Evolutionary conservation across 2,888 invertebrate genomes (phyloP), one percentile per base, ranked within the genome.

Genomic region (Chouioia cunea): DNA sequence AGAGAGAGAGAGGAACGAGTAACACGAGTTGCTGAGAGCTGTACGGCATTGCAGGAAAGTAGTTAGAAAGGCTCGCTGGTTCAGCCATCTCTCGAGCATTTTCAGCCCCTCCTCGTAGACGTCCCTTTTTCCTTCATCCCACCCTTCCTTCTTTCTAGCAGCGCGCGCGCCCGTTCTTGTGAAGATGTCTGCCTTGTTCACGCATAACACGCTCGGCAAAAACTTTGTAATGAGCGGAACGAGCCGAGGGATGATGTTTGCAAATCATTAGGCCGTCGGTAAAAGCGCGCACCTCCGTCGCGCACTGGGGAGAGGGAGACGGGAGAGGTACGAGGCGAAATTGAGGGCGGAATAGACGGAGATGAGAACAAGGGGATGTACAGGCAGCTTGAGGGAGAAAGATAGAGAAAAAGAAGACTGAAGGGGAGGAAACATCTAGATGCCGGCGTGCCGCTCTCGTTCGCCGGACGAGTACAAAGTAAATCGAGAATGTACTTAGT

Each of bases 261-360:
- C 81, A 83, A 83, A 83, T 84, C 83, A 81, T 84, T 84, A 83
- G 81, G 75, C 73, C 76, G 77, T 76, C 72, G 77, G 77, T 75
- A 77, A 76, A 78, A 76, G 76, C 75, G 71, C 65, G 73, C 46
- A 23, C 36, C n/a, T 50, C 65, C 57, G 62, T 18, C 36, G 50
- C 6, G 27, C n/a, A 16, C 50, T 22, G 43, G 23, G 15, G 52
- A 27, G 53, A 23, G 48, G 53, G 22, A 53, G 62, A 46, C n/a
- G n/a, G n/a, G 44, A 20, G 47, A 22, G 48, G 54, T 16, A 46
- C 20, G 10, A 48, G 62, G 52, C 65, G 65, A 56, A 44, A 54
- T 43, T 43, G 59, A 70, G 59, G 18, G 65, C 16, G 36, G 48
- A 65, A 65, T 60, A 57, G 59, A 62, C 50, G 65, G 57, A 50